These are phyloP conservation scores for Campylorhamphus procurvoides DNA, from an alignment of 2,113 vertebrate species.

Conservation along the genomic window DNA sequence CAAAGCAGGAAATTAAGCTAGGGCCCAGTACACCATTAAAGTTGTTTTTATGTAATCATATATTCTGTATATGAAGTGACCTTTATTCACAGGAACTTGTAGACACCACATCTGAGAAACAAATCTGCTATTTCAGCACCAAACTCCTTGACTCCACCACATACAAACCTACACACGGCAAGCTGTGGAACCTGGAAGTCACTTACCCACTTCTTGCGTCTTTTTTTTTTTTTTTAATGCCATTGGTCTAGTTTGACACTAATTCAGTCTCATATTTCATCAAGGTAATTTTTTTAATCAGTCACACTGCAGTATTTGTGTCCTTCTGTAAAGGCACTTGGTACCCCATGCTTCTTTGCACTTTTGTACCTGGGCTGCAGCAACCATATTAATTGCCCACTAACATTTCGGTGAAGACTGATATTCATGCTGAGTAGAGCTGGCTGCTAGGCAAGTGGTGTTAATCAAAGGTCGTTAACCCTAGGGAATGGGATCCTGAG, in stretches of 20 bases:
- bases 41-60: not conserved
- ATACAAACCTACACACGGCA: rapidly evolving
- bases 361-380: not conserved
- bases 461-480: constrained; percentile 20
- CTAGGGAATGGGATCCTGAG: not conserved
- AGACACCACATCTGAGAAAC: not conserved
- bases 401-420: not conserved
- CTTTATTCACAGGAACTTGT: not conserved
- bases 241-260: not conserved
- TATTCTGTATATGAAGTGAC: not conserved
- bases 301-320: not conserved
- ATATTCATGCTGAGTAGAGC: not conserved
- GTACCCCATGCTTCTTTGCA: not conserved
- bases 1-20: not conserved
- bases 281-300: not conserved
- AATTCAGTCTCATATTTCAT: not conserved
- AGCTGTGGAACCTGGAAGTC: not conserved
- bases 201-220: not conserved
- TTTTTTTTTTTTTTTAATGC: not conserved
- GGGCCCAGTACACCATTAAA: not conserved
- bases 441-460: not conserved
- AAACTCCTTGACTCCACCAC: not conserved
- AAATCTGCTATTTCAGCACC: not conserved
- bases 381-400: not conserved
- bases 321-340: not conserved